Conservation (phyloP, 2,113 vertebrate genomes). For the Solea solea region DNA sequence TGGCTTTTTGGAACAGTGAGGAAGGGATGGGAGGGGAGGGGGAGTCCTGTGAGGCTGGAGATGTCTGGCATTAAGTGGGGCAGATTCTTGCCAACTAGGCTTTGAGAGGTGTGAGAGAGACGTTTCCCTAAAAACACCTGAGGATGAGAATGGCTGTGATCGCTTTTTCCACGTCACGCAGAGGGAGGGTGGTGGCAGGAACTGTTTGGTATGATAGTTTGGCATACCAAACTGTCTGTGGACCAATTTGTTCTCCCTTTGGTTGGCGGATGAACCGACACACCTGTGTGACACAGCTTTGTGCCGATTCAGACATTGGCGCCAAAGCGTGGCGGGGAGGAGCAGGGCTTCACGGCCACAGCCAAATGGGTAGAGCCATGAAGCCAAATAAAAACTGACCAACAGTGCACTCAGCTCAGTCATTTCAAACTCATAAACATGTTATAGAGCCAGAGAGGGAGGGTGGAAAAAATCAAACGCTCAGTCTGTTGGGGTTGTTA, state of each 20-base stretch:
- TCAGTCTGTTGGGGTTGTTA: not conserved
- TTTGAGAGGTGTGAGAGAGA: conserved; percentile 15
- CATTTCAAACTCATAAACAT: conserved; percentile 5
- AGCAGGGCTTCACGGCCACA: not conserved
- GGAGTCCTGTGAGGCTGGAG: conserved; percentile 21
- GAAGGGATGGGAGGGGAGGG: not conserved
- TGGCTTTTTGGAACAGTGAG: conserved; percentile 41
- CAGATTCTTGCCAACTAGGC: conserved; percentile 43
- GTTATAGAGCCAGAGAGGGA: not conserved
- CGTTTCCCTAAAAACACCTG: conserved; percentile 55
- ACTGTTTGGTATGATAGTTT: too few species aligned
- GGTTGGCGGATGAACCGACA: conserved; percentile 18
- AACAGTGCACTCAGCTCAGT: conserved; percentile 15
- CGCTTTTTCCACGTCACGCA: conserved; percentile 26
- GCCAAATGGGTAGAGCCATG: conserved; percentile 30
- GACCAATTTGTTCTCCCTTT: conserved; percentile 46
- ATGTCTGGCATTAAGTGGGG: conserved; percentile 34
- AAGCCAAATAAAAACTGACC: conserved; percentile 31
- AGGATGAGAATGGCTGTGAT: conserved; percentile 46
- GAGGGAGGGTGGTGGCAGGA: conserved; percentile 10
- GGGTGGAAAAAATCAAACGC: not conserved
- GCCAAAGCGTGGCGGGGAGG: conserved; percentile 7
- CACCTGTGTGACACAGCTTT: conserved; percentile 51
- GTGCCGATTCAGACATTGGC: conserved; percentile 1
- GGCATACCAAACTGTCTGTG: conserved; percentile 37